phyloP scores from a whole-genome alignment of 2,888 invertebrate species.

The Mimumesa dahlbomi region DNA sequence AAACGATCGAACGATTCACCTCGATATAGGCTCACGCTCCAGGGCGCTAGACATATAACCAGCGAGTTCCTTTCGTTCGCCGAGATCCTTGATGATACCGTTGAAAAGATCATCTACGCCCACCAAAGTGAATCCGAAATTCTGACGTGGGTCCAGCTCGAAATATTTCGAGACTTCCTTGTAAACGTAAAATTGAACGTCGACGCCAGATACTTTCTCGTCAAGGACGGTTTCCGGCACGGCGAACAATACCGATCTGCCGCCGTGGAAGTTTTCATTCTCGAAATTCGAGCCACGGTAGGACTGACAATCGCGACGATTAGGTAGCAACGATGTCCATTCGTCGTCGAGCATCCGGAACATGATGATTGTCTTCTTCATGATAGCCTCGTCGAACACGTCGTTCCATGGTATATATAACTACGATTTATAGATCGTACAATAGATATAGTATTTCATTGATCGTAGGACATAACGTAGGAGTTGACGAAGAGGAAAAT shows the following conservation, averaged over 20 bases:
- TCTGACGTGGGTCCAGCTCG: slow-evolving; percentile 56
- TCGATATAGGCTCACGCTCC: slow-evolving; percentile 70
- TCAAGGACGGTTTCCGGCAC: slow-evolving; percentile 60
- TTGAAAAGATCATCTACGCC: slow-evolving; percentile 69
- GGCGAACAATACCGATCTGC: slow-evolving; percentile 72
- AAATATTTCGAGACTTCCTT: slow-evolving; percentile 70
- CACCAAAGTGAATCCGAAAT: slow-evolving; percentile 63
- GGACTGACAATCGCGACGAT: slow-evolving; percentile 65
- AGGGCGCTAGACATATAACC: slow-evolving; percentile 60
- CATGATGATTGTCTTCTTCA: slow-evolving; percentile 71
- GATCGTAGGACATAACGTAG: too few species aligned
- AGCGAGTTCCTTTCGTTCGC: slow-evolving; percentile 62
- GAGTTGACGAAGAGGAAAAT: too few species aligned
- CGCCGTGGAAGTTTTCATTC: slow-evolving; percentile 71
- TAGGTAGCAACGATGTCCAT: slow-evolving; percentile 69
- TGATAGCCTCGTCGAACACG: slow-evolving; percentile 65
- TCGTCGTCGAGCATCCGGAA: slow-evolving; percentile 73
- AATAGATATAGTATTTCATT: too few species aligned
- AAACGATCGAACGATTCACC: slow-evolving; percentile 56
- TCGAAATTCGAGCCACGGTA: slow-evolving; percentile 69
- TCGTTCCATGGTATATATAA: slow-evolving; percentile 67
- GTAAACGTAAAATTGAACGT: slow-evolving; percentile 65
- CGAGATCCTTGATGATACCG: slow-evolving; percentile 69
- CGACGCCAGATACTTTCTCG: slow-evolving; percentile 48
- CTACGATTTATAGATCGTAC: too few species aligned